Evolutionary conservation across 64 coral and sea anemone genomes (phyloP).

Genomic region (Montipora cactus): DNA sequence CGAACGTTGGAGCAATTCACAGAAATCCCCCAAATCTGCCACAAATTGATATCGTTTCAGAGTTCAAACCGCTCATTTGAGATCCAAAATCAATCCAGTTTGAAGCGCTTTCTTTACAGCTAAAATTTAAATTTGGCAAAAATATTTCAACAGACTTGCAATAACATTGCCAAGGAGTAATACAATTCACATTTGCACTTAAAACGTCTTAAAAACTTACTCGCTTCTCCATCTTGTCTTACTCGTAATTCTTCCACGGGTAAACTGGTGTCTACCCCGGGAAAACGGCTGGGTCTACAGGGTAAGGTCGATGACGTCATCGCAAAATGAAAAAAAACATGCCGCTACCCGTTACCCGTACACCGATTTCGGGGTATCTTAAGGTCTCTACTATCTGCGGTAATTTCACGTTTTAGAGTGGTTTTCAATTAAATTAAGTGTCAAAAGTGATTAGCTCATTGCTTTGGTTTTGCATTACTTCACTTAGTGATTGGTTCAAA

Average conservation of each 20-base stretch:
- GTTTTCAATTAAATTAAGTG: too few relatives aligned
- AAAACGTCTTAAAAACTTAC: slow-evolving; percentile 6
- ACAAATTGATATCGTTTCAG: background rate
- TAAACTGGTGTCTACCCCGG: slow-evolving; percentile 55
- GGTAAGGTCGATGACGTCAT: slow-evolving; percentile 58
- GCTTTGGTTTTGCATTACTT: too few relatives aligned
- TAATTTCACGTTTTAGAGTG: too few relatives aligned
- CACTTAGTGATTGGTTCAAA: too few relatives aligned
- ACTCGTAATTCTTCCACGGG: slow-evolving; percentile 18
- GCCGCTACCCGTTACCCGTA: slow-evolving; percentile 43
- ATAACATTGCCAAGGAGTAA: slow-evolving; percentile 63
- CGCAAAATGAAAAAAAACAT: slow-evolving; percentile 43
- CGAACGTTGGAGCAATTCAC: background rate
- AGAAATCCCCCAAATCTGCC: slow-evolving; percentile 15
- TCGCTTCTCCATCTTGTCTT: slow-evolving; percentile 19
- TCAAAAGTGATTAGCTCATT: too few relatives aligned
- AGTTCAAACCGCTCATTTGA: slow-evolving; percentile 14
- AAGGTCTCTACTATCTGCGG: slow-evolving; percentile 1
- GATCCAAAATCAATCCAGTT: slow-evolving; percentile 62
- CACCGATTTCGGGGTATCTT: slow-evolving; percentile 56
- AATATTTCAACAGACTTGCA: slow-evolving; percentile 69
- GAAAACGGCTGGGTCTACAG: slow-evolving; percentile 55
- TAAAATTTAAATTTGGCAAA: slow-evolving; percentile 65
- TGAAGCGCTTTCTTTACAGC: slow-evolving; percentile 67
- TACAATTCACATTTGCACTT: slow-evolving; percentile 50